Conservation (phyloP, 2,113 vertebrate genomes). For the Pseudopipra pipra region DNA sequence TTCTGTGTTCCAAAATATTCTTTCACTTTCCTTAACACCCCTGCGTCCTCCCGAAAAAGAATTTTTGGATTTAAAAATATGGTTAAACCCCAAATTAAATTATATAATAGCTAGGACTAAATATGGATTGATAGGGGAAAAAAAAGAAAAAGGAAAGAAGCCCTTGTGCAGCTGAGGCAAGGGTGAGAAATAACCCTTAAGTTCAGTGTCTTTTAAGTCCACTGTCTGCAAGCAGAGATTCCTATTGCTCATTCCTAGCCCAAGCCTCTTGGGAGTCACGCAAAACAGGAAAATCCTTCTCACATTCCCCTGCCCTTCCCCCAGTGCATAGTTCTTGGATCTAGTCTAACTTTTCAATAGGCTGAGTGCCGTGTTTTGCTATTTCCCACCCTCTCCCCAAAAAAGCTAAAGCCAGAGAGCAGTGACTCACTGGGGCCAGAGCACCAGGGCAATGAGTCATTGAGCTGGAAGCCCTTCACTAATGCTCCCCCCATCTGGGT, state of each 20-base stretch:
- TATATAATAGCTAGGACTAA: background rate
- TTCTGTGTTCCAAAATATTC: background rate
- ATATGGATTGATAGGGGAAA: background rate
- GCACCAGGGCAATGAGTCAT: background rate
- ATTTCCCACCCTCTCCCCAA: background rate
- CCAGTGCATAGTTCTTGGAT: background rate
- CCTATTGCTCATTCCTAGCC: background rate
- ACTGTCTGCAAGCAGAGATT: background rate
- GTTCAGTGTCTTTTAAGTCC: background rate
- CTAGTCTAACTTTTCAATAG: background rate
- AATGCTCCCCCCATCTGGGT: background rate
- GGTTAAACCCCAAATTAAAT: background rate
- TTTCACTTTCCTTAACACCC: background rate
- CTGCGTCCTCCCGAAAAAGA: rapidly evolving
- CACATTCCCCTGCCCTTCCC: background rate
- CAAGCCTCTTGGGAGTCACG: background rate
- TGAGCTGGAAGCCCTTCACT: background rate
- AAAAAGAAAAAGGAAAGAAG: background rate
- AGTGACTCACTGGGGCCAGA: slow-evolving; percentile 8
- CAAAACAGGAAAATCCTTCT: slow-evolving; percentile 26
- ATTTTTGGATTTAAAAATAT: background rate
- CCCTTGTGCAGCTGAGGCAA: background rate
- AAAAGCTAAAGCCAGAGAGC: background rate
- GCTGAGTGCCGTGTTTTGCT: background rate
- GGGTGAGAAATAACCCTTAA: background rate